phyloP scores from a whole-genome alignment of 2,113 vertebrate genomes.

The Aptenodytes patagonicus region DNA sequence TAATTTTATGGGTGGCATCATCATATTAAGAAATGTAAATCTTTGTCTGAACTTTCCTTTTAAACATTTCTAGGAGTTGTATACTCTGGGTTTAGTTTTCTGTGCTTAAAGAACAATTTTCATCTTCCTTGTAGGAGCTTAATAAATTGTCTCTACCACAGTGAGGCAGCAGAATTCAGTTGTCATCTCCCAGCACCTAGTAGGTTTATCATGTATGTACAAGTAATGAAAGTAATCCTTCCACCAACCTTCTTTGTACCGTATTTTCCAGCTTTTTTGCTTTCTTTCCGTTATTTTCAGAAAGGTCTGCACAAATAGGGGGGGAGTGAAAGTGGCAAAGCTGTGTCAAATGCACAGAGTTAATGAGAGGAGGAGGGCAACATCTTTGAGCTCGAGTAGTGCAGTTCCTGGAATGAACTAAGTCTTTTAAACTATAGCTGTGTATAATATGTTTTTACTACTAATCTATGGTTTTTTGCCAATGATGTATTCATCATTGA shows the following conservation, averaged over 20 bases:
- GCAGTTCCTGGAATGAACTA: neutral
- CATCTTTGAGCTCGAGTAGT: neutral
- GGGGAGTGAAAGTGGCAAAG: neutral
- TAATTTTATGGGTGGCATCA: neutral
- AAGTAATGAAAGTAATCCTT: neutral
- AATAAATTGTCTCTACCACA: neutral
- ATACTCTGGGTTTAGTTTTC: neutral
- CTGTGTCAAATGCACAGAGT: neutral
- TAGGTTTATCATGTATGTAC: neutral
- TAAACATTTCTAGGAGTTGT: neutral
- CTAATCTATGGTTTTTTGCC: neutral
- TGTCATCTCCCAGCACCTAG: neutral
- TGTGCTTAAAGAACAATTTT: neutral
- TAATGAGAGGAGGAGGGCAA: neutral
- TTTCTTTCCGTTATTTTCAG: neutral
- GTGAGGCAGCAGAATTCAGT: constrained; percentile 25
- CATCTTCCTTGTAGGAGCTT: neutral
- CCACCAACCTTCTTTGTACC: neutral
- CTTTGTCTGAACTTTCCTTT: neutral
- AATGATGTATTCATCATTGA: neutral
- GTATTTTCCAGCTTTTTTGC: neutral
- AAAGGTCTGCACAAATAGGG: neutral
- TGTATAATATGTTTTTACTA: neutral
- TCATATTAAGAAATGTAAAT: neutral
- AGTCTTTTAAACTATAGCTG: neutral